These are phyloP conservation scores for Eulemur macaco DNA, from an alignment of 2,113 vertebrate genomes.

Conservation along the genomic window DNA sequence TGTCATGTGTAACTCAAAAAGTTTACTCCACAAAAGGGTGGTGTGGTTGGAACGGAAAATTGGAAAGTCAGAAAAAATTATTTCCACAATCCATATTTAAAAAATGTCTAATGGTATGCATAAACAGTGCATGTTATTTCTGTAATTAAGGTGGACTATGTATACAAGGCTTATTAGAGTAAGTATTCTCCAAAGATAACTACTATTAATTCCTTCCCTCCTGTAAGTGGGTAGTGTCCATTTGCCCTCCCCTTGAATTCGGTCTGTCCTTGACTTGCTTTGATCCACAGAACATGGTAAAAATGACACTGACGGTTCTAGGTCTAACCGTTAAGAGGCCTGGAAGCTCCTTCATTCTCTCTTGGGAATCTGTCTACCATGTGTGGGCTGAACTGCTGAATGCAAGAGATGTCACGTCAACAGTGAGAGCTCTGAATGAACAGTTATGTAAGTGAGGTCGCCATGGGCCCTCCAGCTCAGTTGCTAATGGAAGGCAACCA, in stretches of 20 bases:
- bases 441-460: neutral
- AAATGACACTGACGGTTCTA: neutral
- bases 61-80: neutral
- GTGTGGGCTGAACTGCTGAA: neutral
- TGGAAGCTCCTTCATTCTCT: neutral
- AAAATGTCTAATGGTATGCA: neutral
- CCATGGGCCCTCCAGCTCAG: neutral
- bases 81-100: neutral
- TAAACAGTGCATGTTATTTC: neutral
- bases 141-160: neutral
- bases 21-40: neutral
- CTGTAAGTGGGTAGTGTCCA: fast-evolving
- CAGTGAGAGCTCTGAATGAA: neutral
- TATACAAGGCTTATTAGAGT: neutral
- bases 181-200: neutral
- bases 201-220: neutral
- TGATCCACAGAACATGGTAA: neutral
- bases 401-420: neutral
- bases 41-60: neutral
- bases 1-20: neutral
- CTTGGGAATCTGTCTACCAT: neutral
- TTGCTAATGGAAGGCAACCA: neutral
- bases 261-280: neutral
- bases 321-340: neutral
- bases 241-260: neutral